phyloP scores from a whole-genome alignment of 2,888 invertebrate genomes.

The Aphidoletes aphidimyza region DNA sequence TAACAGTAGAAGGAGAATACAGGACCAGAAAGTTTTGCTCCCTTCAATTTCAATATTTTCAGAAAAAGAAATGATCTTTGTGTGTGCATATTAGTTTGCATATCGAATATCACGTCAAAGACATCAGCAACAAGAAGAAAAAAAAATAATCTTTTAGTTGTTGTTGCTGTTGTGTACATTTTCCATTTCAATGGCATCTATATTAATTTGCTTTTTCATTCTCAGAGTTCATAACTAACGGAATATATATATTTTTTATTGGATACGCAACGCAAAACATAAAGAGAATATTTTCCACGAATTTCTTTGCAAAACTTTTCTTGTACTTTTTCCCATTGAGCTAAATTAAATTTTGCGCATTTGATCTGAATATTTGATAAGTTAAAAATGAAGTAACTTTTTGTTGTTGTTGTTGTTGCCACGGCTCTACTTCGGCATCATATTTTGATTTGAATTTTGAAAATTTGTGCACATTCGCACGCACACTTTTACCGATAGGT shows the following conservation, averaged over 20 bases:
- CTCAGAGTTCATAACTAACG: conserved; percentile 24
- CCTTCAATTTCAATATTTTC: conserved; percentile 22
- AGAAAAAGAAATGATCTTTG: neutral
- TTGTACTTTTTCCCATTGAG: conserved; percentile 26
- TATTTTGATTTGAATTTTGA: conserved; percentile 20
- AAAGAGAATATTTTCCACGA: conserved; percentile 8
- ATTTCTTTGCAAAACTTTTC: conserved; percentile 21
- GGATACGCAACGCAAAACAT: neutral
- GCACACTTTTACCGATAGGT: conserved; percentile 4
- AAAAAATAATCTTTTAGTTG: too few species aligned
- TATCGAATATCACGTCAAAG: conserved; percentile 16
- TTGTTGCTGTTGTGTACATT: too few species aligned
- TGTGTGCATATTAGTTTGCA: conserved; percentile 11
- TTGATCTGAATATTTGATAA: conserved; percentile 53
- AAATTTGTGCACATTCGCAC: neutral
- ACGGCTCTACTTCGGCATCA: neutral
- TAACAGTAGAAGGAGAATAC: too few species aligned
- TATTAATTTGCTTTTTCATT: neutral
- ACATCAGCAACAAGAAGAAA: too few species aligned
- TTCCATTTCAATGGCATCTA: neutral
- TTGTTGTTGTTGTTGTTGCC: neutral
- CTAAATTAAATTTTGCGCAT: conserved; percentile 52
- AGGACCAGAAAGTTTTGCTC: neutral
- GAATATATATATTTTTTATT: neutral
- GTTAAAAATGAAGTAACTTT: conserved; percentile 37